Conservation (phyloP, 2,797 vertebrate species). For the Acanthopagrus latus region DNA sequence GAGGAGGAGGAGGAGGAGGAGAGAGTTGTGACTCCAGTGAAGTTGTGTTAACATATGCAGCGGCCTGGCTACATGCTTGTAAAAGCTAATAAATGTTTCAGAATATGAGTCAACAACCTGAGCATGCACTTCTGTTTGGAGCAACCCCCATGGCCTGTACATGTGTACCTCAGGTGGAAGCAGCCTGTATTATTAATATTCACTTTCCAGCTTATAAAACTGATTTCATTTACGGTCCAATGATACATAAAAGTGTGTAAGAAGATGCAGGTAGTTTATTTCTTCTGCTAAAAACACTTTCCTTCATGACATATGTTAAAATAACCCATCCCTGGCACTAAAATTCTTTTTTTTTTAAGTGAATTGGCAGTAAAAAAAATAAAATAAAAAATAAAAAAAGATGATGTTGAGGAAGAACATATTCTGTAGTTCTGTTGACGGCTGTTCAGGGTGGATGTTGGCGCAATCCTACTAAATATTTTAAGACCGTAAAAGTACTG, state of each 20-base stretch:
- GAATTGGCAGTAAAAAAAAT: constrained; percentile 2
- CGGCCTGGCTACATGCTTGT: constrained; percentile 46
- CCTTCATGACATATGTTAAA: constrained; percentile 5
- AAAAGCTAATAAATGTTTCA: constrained; percentile 77
- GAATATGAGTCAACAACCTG: constrained; percentile 36
- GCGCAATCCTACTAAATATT: constrained; percentile 75
- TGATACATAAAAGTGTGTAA: not conserved
- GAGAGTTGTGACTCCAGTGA: constrained; percentile 28
- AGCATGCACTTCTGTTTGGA: constrained; percentile 44
- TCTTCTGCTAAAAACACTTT: not conserved
- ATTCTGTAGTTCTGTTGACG: constrained; percentile 44
- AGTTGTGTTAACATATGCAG: constrained; percentile 61
- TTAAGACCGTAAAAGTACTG: constrained; percentile 66
- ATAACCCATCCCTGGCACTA: not conserved
- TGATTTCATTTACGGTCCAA: constrained; percentile 34
- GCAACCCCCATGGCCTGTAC: constrained; percentile 21
- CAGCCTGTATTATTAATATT: constrained; percentile 66
- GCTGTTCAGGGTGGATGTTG: constrained; percentile 56
- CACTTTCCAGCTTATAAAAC: constrained; percentile 41
- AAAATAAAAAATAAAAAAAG: constrained; percentile 8
- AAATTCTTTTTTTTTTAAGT: not conserved
- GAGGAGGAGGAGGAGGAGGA: not conserved
- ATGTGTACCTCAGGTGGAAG: constrained; percentile 44
- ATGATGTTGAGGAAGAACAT: constrained; percentile 17
- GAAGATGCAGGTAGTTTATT: not conserved